Base-by-base conservation (phyloP, 2,113 vertebrate genomes). In the Rhadina sibilatrix region DNA sequence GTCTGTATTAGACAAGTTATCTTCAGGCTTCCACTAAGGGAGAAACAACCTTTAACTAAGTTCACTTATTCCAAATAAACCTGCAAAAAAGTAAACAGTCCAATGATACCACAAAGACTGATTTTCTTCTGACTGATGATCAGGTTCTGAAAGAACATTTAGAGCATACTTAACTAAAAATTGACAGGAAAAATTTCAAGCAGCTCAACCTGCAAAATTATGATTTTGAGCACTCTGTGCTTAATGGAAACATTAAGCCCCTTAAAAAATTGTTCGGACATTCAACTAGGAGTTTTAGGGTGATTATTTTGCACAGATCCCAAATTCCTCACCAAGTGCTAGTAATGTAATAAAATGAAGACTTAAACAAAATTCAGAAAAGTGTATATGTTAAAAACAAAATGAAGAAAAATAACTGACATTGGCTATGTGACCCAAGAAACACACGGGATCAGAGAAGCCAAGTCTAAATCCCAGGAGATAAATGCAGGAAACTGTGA, bases 171-270 rank as follows among this genome's bases (percentile, higher is more conserved):
- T 52, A 52, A 83, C 5, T 59, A 44, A 81, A 83, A 94, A 65
- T 1, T 53, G 21, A 47, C 37, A 81, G 19, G 23, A 92, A 89
- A 37, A 77, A 50, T 47, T 66, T 75, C 53, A 80, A 74, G 35
- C 27, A 86, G 24, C 27, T 66, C 12, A 42, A n/a, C 9, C 16
- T 11, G 30, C 12, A 80, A 83, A 88, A 66, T 13, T 33, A 35
- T 0, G 0, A 25, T 66, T 56, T 38, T 18, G 18, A 87, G 38
- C 4, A 64, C 15, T 40, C 28, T 0, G 2, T 20, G 11, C 15
- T 35, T 57, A 72, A 38, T 17, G 4, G 56, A 25, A 56, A 61
- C 21, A 65, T 83, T 46, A 78, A 61, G 18, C 1, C 33, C 24
- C 38, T 60, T 12, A 59, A 72, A 74, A 87, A 66, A 54, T 1